Evolutionary conservation across 2,113 vertebrate species (phyloP), one percentile per base, ranked within the genome.

Genomic region (Cephalophus harveyi): DNA sequence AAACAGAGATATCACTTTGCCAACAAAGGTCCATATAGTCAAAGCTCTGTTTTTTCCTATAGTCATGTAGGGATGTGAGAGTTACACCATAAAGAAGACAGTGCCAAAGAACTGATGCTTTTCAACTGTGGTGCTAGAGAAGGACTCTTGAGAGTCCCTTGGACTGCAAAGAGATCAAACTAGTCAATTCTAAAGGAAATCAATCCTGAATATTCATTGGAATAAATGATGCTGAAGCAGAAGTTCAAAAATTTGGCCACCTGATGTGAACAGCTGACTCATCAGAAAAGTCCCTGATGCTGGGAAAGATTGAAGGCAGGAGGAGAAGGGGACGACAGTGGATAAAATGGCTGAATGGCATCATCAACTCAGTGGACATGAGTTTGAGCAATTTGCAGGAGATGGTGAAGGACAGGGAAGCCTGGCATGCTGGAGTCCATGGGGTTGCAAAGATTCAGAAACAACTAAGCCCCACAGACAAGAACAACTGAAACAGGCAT

Each of bases 311-410:
- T 64, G 16, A 64, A 64, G 2, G 7, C 15, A 64, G 62, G 62
- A 64, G 62, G 62, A 64, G 7, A 64, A 17, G 62, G 7, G 15
- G 16, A n/a, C 0, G 0, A 4, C 30, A n/a, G 33, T 9, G 62
- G 33, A 64, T 64, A 8, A 64, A n/a, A 64, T 64, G 30, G 16
- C 14, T n/a, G 3, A 1, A 64, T n/a, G 33, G 62, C 62, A 64
- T 64, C 7, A n/a, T 16, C 30, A 17, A n/a, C 33, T 64, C 62
- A 64, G 3, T 64, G 33, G 16, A n/a, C 6, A 64, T 19, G 33
- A 64, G 33, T 64, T n/a, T 17, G 33, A 64, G 16, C 33, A n/a
- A 64, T n/a, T 64, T n/a, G 33, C 33, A n/a, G 62, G 15, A 64
- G 62, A n/a, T n/a, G 4, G 15, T 64, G 62, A n/a, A 64, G 33